These are phyloP conservation scores for Spialia ferax DNA, from an alignment of 2,888 invertebrate genomes.

Conservation along the genomic window DNA sequence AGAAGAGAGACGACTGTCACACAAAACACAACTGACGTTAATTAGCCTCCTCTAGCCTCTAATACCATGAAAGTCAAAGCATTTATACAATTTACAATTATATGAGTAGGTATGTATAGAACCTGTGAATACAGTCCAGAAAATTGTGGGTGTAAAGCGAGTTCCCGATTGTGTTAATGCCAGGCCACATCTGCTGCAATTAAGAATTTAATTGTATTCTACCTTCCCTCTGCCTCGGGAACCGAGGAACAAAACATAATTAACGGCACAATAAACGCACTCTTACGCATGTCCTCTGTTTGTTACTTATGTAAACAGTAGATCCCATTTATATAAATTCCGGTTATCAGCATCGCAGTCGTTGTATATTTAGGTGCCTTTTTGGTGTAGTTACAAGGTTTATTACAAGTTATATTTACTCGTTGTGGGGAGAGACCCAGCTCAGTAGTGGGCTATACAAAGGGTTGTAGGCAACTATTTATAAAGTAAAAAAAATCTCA, in stretches of 20 bases:
- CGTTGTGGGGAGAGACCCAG: too few species aligned
- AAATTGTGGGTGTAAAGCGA: slow-evolving; percentile 36
- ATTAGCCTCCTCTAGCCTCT: not conserved
- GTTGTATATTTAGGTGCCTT: slow-evolving; percentile 2
- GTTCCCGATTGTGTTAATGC: slow-evolving; percentile 30
- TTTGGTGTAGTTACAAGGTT: not conserved
- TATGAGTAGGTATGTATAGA: not conserved
- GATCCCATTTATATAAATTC: slow-evolving; percentile 30
- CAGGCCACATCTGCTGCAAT: slow-evolving; percentile 36
- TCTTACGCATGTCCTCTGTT: slow-evolving; percentile 33
- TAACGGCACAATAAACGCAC: slow-evolving; percentile 34
- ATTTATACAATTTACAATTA: not conserved
- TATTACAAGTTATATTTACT: too few species aligned
- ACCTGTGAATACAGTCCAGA: slow-evolving; percentile 29
- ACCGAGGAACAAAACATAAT: slow-evolving; percentile 35
- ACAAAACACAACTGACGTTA: not conserved
- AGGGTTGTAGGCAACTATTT: too few species aligned
- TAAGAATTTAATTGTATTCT: slow-evolving; percentile 38
- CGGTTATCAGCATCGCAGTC: slow-evolving; percentile 9
- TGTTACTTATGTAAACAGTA: slow-evolving; percentile 35
- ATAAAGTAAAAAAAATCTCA: too few species aligned
- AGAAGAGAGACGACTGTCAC: not conserved
- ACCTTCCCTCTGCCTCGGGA: not conserved
- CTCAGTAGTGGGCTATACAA: too few species aligned
- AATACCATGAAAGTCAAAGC: slow-evolving; percentile 6